Conservation (phyloP, 2,888 invertebrate genomes). For the Polydrusus pterygomalis region DNA sequence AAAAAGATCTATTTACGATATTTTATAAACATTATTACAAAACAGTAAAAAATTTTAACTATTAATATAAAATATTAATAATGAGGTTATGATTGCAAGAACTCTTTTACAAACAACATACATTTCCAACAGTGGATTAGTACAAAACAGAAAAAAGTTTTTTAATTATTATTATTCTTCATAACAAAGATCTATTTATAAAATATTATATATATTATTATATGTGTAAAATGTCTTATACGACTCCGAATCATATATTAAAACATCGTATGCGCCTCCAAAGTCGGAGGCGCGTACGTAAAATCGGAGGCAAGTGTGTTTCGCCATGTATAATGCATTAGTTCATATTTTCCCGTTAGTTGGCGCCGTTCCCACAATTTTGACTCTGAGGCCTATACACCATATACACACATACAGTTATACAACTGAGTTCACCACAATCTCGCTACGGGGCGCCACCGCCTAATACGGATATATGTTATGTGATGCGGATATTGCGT, state of each 20-base stretch:
- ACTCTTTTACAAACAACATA: too few relatives aligned
- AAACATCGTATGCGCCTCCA: not conserved
- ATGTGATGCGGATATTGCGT: not conserved
- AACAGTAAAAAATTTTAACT: too few relatives aligned
- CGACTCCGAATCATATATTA: not conserved
- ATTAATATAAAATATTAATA: too few relatives aligned
- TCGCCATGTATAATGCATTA: not conserved
- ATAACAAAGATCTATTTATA: too few relatives aligned
- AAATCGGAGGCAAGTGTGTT: not conserved
- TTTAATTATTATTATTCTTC: too few relatives aligned
- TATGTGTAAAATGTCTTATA: slow-evolving; percentile 9
- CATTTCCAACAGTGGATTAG: too few relatives aligned
- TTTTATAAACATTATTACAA: too few relatives aligned
- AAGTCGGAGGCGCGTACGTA: slow-evolving; percentile 2
- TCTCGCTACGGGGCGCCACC: not conserved
- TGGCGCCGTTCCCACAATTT: not conserved
- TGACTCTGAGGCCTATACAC: not conserved
- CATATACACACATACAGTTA: not conserved
- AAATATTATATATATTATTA: too few relatives aligned
- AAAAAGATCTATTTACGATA: too few relatives aligned
- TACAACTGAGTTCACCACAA: not conserved
- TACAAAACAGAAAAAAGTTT: too few relatives aligned
- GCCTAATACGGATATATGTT: not conserved
- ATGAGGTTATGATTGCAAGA: too few relatives aligned
- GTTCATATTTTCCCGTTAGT: not conserved